Evolutionary conservation across 2,797 vertebrate species (phyloP).

Genomic region (Pteropus rufus): DNA sequence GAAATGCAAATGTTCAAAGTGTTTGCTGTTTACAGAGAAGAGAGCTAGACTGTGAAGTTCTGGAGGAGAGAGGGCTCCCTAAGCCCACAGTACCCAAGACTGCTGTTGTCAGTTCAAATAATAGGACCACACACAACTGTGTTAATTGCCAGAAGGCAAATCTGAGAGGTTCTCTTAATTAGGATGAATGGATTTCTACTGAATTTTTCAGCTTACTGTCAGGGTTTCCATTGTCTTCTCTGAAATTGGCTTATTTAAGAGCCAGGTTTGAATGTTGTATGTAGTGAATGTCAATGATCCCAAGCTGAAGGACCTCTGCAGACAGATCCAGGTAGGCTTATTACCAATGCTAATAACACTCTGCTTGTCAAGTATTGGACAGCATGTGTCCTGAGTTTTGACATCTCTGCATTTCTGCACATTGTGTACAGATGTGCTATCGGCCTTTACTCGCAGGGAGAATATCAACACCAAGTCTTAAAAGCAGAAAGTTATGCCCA

Average conservation of each 20-base stretch:
- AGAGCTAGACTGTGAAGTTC: background rate
- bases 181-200: conserved; percentile 62
- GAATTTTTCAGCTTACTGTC: conserved; percentile 44
- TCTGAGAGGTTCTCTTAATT: conserved; percentile 65
- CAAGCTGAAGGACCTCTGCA: conserved; percentile 48
- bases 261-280: conserved; percentile 21
- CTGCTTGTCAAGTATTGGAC: conserved; percentile 42
- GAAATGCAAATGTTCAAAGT: conserved; percentile 57
- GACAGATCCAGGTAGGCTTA: conserved; percentile 48
- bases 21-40: conserved; percentile 49
- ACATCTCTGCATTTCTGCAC: conserved; percentile 50
- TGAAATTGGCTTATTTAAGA: conserved; percentile 35
- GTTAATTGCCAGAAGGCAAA: conserved; percentile 64
- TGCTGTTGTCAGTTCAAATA: conserved; percentile 45
- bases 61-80: background rate
- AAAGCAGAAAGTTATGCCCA: background rate
- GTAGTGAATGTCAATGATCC: conserved; percentile 62
- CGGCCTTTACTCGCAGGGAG: background rate
- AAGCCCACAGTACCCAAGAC: background rate
- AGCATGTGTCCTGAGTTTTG: conserved; percentile 49
- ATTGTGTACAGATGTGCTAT: conserved; percentile 57
- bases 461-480: conserved; percentile 24
- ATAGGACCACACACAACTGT: conserved; percentile 40
- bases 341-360: conserved; percentile 67
- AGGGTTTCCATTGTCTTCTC: conserved; percentile 54